Evolutionary conservation across 2,113 vertebrate genomes (phyloP).

Genomic region (Lipophrys pholis): DNA sequence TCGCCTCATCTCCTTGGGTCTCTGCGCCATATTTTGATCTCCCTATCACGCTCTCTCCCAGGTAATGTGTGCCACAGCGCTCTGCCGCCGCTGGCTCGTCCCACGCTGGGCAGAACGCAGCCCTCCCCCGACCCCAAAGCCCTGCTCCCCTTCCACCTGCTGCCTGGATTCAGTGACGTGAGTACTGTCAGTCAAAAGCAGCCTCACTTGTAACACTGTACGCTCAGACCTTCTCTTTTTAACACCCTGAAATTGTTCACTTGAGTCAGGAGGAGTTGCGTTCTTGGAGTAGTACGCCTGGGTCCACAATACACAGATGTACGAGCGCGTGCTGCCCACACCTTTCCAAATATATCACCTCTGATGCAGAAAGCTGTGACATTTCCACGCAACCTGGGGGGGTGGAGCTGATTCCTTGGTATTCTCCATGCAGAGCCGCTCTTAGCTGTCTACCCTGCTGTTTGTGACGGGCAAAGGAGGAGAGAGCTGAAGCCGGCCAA

Average conservation of each 20-base stretch:
- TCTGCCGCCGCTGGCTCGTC: constrained; percentile 47
- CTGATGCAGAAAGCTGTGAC: constrained; percentile 65
- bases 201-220: constrained; percentile 32
- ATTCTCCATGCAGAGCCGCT: constrained; percentile 58
- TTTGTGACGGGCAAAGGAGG: constrained; percentile 58
- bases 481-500: constrained; percentile 33
- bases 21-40: constrained; percentile 29
- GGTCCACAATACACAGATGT: constrained; percentile 51
- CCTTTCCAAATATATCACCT: constrained; percentile 72
- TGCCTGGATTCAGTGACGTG: constrained; percentile 70
- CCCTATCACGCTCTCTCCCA: constrained; percentile 41
- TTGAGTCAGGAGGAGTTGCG: constrained; percentile 15
- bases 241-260: not conserved
- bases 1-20: not conserved
- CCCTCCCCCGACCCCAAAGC: constrained; percentile 53
- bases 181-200: constrained; percentile 51
- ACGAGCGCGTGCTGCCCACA: constrained; percentile 60
- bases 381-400: constrained; percentile 64
- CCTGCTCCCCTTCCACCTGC: constrained; percentile 70
- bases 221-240: not conserved
- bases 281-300: not conserved
- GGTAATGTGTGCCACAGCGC: constrained; percentile 70
- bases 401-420: constrained; percentile 50
- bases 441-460: constrained; percentile 44
- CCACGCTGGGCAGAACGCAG: constrained; percentile 59